Evolutionary conservation across 2,888 invertebrate genomes (phyloP), one percentile per base, ranked within the genome.

Genomic region (Eudemis profundana): DNA sequence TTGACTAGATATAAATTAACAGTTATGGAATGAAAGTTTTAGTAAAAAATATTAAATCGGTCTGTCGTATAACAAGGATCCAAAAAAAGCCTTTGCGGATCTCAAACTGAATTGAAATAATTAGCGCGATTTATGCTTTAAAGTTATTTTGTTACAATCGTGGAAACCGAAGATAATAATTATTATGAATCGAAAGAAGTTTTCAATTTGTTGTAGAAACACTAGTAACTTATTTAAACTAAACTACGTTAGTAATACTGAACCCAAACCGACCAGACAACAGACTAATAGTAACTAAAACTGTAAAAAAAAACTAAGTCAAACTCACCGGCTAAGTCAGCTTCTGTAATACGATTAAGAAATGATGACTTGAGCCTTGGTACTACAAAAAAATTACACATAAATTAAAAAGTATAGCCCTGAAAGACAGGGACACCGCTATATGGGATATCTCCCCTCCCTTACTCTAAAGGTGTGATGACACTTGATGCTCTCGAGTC

Each of bases 331-430:
- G 10, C 38, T 49, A 46, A 66, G 36, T 23, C 56, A 23, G 40
- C 60, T 72, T 72, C 61, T 53, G 36, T 85, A 86, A 86, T 77
- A 72, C 75, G 78, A 84, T 86, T 85, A 82, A 68, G 69, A 72
- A 74, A 69, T 70, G 76, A 77, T 77, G 75, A 75, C 71, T 69
- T 67, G 60, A 66, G 44, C 42, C 68, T 7, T 27, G 7, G 8
- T 15, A 17, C 8, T 36, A 33, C 33, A 50, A 56, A 14, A 59
- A 40, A 19, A 23, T n/a, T n/a, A n/a, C 12, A 38, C 47, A 14
- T 29, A 56, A 57, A 59, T 44, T 42, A 56, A 57, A 63, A 56
- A 64, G 50, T 59, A 64, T 64, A 64, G 57, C 50, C 8, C 8
- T 4, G 27, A 14, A 7, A 51, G 57, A 64, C 17, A 19, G 57